A percentile compares a stretch with the other conserved stretches of the same genome.
Conservation (phyloP, 2,888 invertebrate species). For the Synergus japonicus region DNA sequence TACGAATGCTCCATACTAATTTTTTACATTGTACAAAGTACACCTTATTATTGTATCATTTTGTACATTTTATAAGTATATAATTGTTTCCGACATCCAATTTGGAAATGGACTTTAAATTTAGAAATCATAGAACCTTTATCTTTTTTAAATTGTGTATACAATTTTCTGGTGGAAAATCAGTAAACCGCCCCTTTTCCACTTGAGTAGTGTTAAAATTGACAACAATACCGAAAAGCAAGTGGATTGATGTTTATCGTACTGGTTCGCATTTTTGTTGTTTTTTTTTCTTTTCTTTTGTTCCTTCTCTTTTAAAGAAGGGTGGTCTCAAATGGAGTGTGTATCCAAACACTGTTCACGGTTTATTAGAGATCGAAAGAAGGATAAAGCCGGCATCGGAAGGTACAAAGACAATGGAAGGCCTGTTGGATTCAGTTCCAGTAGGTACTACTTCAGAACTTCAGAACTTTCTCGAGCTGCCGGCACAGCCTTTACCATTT, state of each 20-base stretch:
- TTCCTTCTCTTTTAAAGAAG: slow-evolving; percentile 11
- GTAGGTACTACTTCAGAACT: slow-evolving; percentile 19
- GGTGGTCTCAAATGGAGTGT: slow-evolving; percentile 38
- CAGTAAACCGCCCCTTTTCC: slow-evolving; percentile 9
- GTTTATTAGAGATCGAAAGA: slow-evolving; percentile 38
- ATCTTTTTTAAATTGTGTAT: neutral
- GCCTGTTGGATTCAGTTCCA: slow-evolving; percentile 25
- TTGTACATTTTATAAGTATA: neutral
- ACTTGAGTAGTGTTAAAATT: slow-evolving; percentile 4
- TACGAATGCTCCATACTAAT: slow-evolving; percentile 5
- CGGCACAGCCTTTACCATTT: slow-evolving; percentile 33
- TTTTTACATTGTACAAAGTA: neutral
- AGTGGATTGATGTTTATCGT: slow-evolving; percentile 22
- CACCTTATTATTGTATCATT: neutral
- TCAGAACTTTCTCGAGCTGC: slow-evolving; percentile 40
- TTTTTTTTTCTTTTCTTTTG: slow-evolving; percentile 1
- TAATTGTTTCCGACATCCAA: neutral
- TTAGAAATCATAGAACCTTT: neutral
- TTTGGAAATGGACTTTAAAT: neutral
- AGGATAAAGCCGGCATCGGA: slow-evolving; percentile 33
- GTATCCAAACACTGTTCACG: slow-evolving; percentile 38
- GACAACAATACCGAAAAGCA: slow-evolving; percentile 1
- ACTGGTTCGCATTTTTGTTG: slow-evolving; percentile 27
- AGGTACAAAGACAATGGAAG: slow-evolving; percentile 37
- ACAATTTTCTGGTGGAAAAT: neutral